Evolutionary conservation across 2,797 vertebrate genomes (phyloP).

Genomic region (Neostethus bicornis): DNA sequence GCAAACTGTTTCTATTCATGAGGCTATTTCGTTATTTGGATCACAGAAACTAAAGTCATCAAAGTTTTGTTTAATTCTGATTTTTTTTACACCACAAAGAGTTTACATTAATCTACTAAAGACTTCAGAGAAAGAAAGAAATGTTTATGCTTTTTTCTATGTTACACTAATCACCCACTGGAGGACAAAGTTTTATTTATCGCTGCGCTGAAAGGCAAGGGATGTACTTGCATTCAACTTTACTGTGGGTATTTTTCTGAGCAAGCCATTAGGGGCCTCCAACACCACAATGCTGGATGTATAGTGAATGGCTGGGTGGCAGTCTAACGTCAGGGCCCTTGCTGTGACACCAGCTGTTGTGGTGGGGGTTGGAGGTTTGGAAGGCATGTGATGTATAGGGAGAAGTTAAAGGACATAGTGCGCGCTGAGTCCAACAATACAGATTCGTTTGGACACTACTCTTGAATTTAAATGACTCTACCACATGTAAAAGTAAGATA

Average conservation of each 20-base stretch:
- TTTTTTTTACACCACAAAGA: neutral
- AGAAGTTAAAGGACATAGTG: slow-evolving; percentile 54
- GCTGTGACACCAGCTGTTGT: slow-evolving; percentile 74
- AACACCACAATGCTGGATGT: slow-evolving; percentile 57
- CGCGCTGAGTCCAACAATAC: slow-evolving; percentile 24
- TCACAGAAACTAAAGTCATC: neutral
- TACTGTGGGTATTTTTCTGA: slow-evolving; percentile 39
- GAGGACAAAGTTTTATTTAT: slow-evolving; percentile 16
- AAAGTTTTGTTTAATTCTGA: neutral
- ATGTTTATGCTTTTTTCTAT: slow-evolving; percentile 1
- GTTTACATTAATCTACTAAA: neutral
- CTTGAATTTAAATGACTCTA: slow-evolving; percentile 22
- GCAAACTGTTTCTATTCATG: neutral
- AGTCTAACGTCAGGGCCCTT: slow-evolving; percentile 54
- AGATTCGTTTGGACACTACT: slow-evolving; percentile 9
- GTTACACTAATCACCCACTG: slow-evolving; percentile 4
- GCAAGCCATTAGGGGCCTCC: slow-evolving; percentile 61
- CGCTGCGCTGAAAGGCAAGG: slow-evolving; percentile 19
- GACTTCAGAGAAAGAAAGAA: neutral
- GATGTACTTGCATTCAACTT: slow-evolving; percentile 28
- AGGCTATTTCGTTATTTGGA: neutral
- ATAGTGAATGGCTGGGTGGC: slow-evolving; percentile 58
- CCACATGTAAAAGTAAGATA: neutral
- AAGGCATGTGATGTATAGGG: slow-evolving; percentile 65
- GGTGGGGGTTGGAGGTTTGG: slow-evolving; percentile 51